Evolutionary conservation across 2,797 vertebrate genomes (phyloP), one percentile per base, ranked within the genome.

Genomic region (Amphiprion clarkii): DNA sequence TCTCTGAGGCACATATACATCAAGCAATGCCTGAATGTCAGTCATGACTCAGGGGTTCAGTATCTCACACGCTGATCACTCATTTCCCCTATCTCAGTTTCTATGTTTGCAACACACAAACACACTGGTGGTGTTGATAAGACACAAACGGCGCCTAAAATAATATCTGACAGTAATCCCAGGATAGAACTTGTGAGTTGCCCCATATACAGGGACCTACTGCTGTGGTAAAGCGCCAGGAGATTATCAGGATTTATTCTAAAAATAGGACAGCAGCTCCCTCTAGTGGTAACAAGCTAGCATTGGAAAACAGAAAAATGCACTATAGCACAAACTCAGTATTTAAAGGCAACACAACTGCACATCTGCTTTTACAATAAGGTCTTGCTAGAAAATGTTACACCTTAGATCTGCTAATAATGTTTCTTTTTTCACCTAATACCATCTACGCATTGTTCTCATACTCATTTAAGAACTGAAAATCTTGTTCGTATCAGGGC

Each of bases 241-340:
- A 44, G 16, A 1, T 1, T 3, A 21, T 16, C 9, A 11, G 12
- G 58, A 16, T 21, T 11, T 13, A 31, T 29, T 78, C 1, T 58
- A 17, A 29, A 52, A 52, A n/a, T 66, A 23, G 17, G 62, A 31
- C 3, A 40, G 1, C 5, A 21, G 73, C 91, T 23, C 89, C 89
- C 75, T 76, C 92, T 87, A 81, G 86, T 92, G 92, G 88, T 4
- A 0, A 52, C 1, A 62, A 65, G 10, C 0, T 0, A 51, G n/a
- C 44, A 80, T 3, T 58, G 19, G 54, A 52, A 14, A 31, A 70
- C 3, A 8, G 1, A 66, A 39, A 23, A n/a, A 16, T 27, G 14
- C 5, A 8, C 6, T 21, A 4, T 3, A 36, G 23, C 5, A 4
- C n/a, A n/a, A 49, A 14, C 5, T 33, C 12, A 33, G 29, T 14